Evolutionary conservation across 2,888 invertebrate genomes (phyloP).

Genomic region (Schrankia costaestrigalis): DNA sequence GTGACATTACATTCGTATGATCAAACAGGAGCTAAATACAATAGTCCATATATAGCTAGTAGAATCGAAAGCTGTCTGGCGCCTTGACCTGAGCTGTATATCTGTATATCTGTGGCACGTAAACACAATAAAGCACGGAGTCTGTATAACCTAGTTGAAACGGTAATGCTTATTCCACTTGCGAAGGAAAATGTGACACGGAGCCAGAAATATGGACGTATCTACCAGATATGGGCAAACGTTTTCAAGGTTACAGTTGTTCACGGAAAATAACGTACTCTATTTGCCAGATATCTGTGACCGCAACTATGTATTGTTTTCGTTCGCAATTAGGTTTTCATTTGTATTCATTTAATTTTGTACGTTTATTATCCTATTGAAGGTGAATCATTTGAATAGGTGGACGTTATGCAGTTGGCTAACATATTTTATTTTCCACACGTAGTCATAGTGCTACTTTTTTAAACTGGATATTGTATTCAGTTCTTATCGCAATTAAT

Average conservation of each 20-base stretch:
- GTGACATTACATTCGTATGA: constrained; percentile 49
- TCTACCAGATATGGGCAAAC: constrained; percentile 35
- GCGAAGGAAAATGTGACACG: constrained; percentile 49
- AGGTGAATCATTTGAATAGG: constrained; percentile 18
- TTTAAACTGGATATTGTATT: too few relatives aligned
- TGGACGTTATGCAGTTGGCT: neutral
- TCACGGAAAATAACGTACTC: constrained; percentile 35
- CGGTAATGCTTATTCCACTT: constrained; percentile 64
- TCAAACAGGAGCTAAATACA: constrained; percentile 62
- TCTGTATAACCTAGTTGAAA: constrained; percentile 70
- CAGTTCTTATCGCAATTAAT: too few relatives aligned
- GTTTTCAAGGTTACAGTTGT: constrained; percentile 41
- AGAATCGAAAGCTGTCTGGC: constrained; percentile 71
- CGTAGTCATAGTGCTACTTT: neutral
- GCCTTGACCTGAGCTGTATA: constrained; percentile 71
- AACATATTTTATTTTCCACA: constrained; percentile 5
- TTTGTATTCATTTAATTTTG: constrained; percentile 21
- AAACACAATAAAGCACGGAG: constrained; percentile 75
- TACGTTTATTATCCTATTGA: constrained; percentile 16
- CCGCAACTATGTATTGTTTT: constrained; percentile 36
- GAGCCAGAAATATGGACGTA: constrained; percentile 40
- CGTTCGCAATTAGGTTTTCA: constrained; percentile 15
- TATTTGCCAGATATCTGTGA: constrained; percentile 25
- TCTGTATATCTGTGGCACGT: constrained; percentile 74
- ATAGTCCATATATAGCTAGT: constrained; percentile 64